These are phyloP conservation scores for Ctenodactylus gundi DNA, from an alignment of 2,113 vertebrate genomes.

Conservation along the genomic window DNA sequence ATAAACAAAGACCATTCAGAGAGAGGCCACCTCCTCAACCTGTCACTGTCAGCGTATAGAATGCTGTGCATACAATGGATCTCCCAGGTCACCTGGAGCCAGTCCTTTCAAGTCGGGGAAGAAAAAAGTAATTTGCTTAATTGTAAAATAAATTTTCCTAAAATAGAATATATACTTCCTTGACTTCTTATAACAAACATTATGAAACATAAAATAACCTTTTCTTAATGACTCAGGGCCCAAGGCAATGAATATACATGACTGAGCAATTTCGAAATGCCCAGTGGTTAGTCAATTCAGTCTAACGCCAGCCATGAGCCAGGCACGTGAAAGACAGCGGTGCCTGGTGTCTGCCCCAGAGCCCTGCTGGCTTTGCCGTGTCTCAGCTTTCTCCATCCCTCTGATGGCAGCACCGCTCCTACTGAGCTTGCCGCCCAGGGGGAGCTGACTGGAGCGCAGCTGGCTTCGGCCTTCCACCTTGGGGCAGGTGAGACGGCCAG, in stretches of 20 bases:
- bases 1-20: neutral
- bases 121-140: slow-evolving; percentile 25
- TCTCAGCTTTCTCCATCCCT: neutral
- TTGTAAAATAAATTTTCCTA: slow-evolving; percentile 47
- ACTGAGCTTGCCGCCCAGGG: neutral
- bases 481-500: neutral
- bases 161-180: neutral
- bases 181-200: neutral
- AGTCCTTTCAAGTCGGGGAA: neutral
- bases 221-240: neutral
- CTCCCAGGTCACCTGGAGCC: neutral
- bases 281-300: neutral
- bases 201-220: neutral
- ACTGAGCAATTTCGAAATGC: neutral
- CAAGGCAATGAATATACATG: too few species aligned
- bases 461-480: neutral
- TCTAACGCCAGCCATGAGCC: neutral
- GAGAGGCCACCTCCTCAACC: neutral
- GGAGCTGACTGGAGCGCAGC: rapidly evolving
- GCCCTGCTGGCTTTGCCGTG: neutral
- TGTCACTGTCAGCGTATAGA: neutral
- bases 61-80: neutral
- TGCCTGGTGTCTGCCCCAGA: neutral
- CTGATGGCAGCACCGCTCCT: neutral
- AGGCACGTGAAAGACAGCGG: neutral